Base-by-base conservation (phyloP, 2,797 vertebrate species). In the Chaunax sp. region DNA sequence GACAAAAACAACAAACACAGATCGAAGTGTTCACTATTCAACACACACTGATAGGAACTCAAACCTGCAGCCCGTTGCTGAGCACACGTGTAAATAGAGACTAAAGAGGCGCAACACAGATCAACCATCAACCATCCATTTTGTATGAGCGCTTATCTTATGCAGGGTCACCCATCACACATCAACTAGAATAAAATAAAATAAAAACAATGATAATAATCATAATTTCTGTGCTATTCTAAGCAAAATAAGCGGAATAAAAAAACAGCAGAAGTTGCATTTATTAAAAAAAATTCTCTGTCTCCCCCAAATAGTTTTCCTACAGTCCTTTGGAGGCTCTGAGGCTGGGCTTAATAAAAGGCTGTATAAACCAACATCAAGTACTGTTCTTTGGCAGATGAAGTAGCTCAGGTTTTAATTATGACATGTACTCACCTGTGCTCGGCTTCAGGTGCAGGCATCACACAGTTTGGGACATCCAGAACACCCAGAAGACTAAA, bases 351-450 rank as follows among this genome's bases (percentile, higher is more conserved):
- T 35, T 35, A 35, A 9, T 25, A 41, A 26, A 63, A 23, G 1
- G 6, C 18, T 53, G 1, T 10, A 8, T 43, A 20, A 52, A n/a
- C 23, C 2, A 9, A 4, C 3, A n/a, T 1, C 2, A 23, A 2
- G 0, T 30, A 7, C 37, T 41, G 16, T 63, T 25, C 19, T 33
- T 2, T 37, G 15, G 5, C 40, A 13, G 26, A 61, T 59, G 11
- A 43, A 63, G 28, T 13, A n/a, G 2, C 23, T 52, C 1, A 33
- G n/a, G 23, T 54, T 15, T 23, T 6, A 35, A 38, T 55, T 6
- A 1, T 52, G 23, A 59, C 19, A 10, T 8, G n/a, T 2, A 59
- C 80, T 69, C 59, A 83, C 80, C 66, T 80, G 58, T 22, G 16
- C 37, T 55, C 28, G 6, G 2, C 51, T 64, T 64, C 51, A 60